Percentiles rank a stretch among this genome's conserved stretches.
Conservation (phyloP, 2,888 invertebrate genomes). For the Steinernema scapterisci region DNA sequence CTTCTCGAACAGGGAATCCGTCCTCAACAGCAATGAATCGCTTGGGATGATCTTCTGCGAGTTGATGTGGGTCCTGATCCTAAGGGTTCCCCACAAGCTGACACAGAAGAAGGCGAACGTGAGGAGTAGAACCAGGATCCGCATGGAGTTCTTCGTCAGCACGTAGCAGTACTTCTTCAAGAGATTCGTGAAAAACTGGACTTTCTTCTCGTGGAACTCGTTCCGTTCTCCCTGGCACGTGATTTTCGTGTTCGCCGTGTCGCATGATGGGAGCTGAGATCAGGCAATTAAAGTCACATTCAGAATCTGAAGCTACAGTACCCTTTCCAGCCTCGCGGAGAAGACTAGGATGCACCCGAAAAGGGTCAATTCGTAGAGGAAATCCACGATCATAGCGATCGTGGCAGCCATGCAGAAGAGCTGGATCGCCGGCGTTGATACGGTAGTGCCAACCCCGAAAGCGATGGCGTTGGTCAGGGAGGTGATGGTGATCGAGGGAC, state of each 20-base stretch:
- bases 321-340: slow-evolving; percentile 36
- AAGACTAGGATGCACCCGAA: slow-evolving; percentile 41
- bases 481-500: slow-evolving; percentile 62
- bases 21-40: slow-evolving; percentile 36
- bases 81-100: slow-evolving; percentile 37
- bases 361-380: slow-evolving; percentile 41
- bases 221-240: not conserved
- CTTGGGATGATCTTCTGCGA: slow-evolving; percentile 42
- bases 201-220: slow-evolving; percentile 28
- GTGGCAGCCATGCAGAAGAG: slow-evolving; percentile 43
- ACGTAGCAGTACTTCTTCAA: slow-evolving; percentile 31
- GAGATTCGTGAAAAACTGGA: not conserved
- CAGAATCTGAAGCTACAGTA: not conserved
- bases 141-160: slow-evolving; percentile 25
- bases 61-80: slow-evolving; percentile 39
- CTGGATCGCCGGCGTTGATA: slow-evolving; percentile 42
- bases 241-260: slow-evolving; percentile 18
- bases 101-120: slow-evolving; percentile 32
- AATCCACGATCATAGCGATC: slow-evolving; percentile 42
- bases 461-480: slow-evolving; percentile 44
- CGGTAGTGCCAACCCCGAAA: slow-evolving; percentile 42
- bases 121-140: slow-evolving; percentile 20
- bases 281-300: not conserved
- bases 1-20: slow-evolving; percentile 39
- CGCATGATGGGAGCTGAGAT: slow-evolving; percentile 27